Evolutionary conservation across 1,140 invertebrate genomes (phyloP).

Genomic region (Cheumatopsyche charites): DNA sequence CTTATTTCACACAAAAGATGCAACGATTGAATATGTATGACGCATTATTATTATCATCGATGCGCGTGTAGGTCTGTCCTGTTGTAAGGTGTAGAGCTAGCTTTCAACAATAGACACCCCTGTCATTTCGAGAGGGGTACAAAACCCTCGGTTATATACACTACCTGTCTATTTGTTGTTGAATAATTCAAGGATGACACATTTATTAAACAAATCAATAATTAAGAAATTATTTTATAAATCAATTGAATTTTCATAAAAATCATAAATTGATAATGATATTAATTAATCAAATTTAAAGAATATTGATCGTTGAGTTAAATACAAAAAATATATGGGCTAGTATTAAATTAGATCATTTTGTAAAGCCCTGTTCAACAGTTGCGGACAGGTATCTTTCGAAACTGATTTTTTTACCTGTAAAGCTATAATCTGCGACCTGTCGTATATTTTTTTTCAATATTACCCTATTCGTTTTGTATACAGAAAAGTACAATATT

Average conservation of each 20-base stretch:
- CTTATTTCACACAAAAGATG: slow-evolving; percentile 1
- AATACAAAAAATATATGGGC: too few relatives aligned
- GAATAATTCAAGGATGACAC: background rate
- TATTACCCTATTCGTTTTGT: slow-evolving; percentile 5
- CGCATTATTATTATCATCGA: slow-evolving; percentile 2
- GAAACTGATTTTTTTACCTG: slow-evolving; percentile 17
- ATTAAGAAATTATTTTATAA: too few relatives aligned
- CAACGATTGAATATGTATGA: slow-evolving; percentile 30
- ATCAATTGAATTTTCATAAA: too few relatives aligned
- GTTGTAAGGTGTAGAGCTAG: background rate
- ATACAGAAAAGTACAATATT: slow-evolving; percentile 7
- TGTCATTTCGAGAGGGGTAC: slow-evolving; percentile 25
- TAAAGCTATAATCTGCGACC: slow-evolving; percentile 32
- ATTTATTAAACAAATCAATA: too few relatives aligned
- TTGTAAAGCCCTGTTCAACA: background rate
- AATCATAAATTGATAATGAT: too few relatives aligned
- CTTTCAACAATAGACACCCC: slow-evolving; percentile 28
- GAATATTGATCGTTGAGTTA: too few relatives aligned
- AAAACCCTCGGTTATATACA: slow-evolving; percentile 1
- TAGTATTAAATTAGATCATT: background rate
- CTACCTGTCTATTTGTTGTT: slow-evolving; percentile 8
- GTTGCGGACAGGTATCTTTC: slow-evolving; percentile 20
- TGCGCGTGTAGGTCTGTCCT: slow-evolving; percentile 12
- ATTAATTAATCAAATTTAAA: too few relatives aligned
- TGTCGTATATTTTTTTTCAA: slow-evolving; percentile 23